Conservation (phyloP, 2,113 vertebrate genomes). For the Microcebus ravelobensis region DNA sequence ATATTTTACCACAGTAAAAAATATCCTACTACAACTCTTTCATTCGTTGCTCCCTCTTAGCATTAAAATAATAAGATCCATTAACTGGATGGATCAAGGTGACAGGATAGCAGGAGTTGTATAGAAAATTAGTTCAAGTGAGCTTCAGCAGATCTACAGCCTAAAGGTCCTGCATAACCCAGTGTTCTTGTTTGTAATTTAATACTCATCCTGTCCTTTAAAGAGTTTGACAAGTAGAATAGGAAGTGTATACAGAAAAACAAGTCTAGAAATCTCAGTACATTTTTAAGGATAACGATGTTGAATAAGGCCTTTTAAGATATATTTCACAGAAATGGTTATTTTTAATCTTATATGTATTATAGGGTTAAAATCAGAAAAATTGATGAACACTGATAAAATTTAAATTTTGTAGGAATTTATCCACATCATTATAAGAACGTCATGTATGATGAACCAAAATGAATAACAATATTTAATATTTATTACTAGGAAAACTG, state of each 20-base stretch:
- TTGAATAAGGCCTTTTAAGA: not conserved
- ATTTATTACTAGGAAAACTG: not conserved
- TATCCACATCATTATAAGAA: not conserved
- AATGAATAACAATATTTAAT: not conserved
- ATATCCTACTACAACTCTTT: not conserved
- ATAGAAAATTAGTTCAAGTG: not conserved
- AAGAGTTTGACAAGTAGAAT: not conserved
- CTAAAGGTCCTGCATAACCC: not conserved
- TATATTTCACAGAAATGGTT: not conserved
- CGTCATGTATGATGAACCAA: not conserved
- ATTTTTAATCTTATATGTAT: not conserved
- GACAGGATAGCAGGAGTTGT: not conserved
- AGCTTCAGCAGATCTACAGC: not conserved
- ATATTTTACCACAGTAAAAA: not conserved
- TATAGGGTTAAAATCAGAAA: conserved; percentile 1
- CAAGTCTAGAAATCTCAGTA: not conserved
- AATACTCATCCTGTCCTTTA: not conserved
- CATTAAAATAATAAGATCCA: not conserved
- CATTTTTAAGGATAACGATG: not conserved
- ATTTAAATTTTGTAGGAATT: conserved; percentile 27
- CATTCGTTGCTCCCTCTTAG: not conserved
- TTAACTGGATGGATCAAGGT: too few species aligned
- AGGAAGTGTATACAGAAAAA: not conserved
- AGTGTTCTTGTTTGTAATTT: not conserved
- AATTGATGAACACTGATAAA: not conserved